Evolutionary conservation across 2,113 vertebrate genomes (phyloP).

Genomic region (Zeus faber): DNA sequence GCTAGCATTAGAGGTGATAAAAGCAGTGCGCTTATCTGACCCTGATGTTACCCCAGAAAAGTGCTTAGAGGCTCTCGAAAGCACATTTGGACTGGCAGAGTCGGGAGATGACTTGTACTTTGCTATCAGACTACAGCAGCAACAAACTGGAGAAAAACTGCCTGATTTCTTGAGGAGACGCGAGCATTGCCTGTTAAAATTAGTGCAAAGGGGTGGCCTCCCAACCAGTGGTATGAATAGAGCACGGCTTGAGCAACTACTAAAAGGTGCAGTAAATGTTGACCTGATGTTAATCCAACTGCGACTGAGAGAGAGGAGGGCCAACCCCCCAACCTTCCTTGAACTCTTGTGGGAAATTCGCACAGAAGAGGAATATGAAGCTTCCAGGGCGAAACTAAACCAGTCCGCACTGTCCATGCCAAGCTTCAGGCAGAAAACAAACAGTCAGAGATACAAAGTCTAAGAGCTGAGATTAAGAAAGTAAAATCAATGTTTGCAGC

Average conservation of each 20-base stretch:
- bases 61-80: constrained; percentile 16
- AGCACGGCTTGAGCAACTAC: constrained; percentile 2
- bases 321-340: constrained; percentile 4
- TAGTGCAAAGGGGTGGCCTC: not conserved
- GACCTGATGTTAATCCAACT: constrained; percentile 7
- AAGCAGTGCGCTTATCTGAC: constrained; percentile 8
- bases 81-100: constrained; percentile 19
- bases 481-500: constrained; percentile 7
- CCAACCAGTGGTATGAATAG: not conserved
- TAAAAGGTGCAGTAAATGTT: not conserved
- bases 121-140: not conserved
- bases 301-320: constrained; percentile 4
- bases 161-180: not conserved
- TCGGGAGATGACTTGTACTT: constrained; percentile 19
- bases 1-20: not conserved
- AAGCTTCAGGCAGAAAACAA: not conserved
- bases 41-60: constrained; percentile 10
- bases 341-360: not conserved
- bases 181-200: not conserved
- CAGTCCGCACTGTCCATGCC: not conserved
- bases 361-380: constrained; percentile 5
- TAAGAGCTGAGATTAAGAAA: constrained; percentile 4
- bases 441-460: constrained; percentile 4
- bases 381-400: constrained; percentile 3
- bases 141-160: not conserved